Evolutionary conservation across 2,113 vertebrate genomes (phyloP).

Genomic region (Phoenicopterus ruber): DNA sequence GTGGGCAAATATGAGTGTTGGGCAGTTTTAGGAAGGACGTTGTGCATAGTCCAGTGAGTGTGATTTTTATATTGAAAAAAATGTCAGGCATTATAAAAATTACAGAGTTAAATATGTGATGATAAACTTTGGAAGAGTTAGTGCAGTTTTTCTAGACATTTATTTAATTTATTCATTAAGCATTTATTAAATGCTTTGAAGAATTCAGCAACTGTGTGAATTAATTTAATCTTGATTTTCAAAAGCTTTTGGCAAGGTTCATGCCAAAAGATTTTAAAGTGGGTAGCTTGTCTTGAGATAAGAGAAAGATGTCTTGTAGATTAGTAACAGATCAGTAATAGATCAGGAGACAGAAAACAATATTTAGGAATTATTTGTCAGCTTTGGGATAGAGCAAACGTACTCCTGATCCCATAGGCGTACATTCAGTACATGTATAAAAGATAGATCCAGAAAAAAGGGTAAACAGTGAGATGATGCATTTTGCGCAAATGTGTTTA

Average conservation of each 20-base stretch:
- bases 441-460: neutral
- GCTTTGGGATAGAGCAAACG: neutral
- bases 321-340: neutral
- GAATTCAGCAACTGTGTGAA: neutral
- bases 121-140: neutral
- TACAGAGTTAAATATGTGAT: neutral
- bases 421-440: neutral
- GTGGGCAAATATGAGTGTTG: neutral
- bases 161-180: neutral
- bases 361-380: neutral
- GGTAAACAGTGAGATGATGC: neutral
- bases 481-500: neutral
- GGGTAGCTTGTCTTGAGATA: neutral
- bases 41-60: neutral
- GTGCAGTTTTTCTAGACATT: neutral
- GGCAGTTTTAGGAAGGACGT: neutral
- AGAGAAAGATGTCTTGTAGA: neutral
- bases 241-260: neutral
- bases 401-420: neutral
- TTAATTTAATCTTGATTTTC: neutral
- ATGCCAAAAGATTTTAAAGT: neutral
- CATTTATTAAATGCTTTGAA: neutral
- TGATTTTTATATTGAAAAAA: neutral
- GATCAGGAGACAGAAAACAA: neutral
- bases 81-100: neutral